Evolutionary conservation across 2,797 vertebrate species (phyloP), one percentile per base, ranked within the genome.

Genomic region (Enteromius argenteus): DNA sequence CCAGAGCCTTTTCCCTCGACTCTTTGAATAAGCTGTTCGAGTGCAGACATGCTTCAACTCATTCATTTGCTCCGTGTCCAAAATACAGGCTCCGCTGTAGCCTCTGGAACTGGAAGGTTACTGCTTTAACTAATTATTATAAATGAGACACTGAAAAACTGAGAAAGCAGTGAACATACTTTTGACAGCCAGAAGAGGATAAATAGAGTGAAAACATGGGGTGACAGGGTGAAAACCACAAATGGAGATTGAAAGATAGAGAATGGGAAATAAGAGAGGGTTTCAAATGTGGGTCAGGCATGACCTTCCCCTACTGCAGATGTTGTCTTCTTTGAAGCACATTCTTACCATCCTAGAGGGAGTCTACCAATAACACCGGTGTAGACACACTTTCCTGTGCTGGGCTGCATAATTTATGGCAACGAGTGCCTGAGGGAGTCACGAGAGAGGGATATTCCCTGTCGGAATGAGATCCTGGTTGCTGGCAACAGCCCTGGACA

Each of bases 271-370:
- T 35, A 60, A 53, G 75, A 66, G 68, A 72, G 44, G 19, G 32
- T 19, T 79, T 67, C 64, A 86, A 84, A 86, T 83, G 60, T 60
- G 49, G 78, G 83, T 85, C 85, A 88, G 82, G 74, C 67, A 81
- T 62, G 30, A 84, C 86, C 85, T 87, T 76, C 39, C 11, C 53
- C 60, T 66, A 39, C 66, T 81, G 80, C 85, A 86, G 85, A 86
- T 89, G 85, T 81, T 76, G 37, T 44, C 32, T 58, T 71, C 73
- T 88, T 83, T 88, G 80, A 87, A 88, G 85, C 37, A 72, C 80
- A 84, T 88, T 87, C 81, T 86, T 78, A 80, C 73, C 77, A 75
- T 87, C 79, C 86, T 79, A 81, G 56, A 80, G 80, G 79, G 83
- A 77, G 78, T 84, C 72, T 85, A 86, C 58, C 71, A 56, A 80